Conservation (phyloP, 1,140 invertebrate species). For the Proctacanthus coquilletti region DNA sequence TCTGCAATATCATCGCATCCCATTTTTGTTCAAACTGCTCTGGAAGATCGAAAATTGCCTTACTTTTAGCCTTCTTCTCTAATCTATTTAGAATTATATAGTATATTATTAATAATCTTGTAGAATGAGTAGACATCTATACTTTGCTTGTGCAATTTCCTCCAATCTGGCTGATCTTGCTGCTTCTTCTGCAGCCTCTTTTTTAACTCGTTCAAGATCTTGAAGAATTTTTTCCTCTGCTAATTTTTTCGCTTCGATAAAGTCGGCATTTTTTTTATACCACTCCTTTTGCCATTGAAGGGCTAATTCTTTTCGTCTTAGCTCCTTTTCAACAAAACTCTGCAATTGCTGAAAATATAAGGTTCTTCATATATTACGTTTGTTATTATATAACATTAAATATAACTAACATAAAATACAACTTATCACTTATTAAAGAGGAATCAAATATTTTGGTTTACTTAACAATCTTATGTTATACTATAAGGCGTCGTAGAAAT, state of each 20-base stretch:
- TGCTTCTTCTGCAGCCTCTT: too few relatives aligned
- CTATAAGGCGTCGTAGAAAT: constrained; percentile 10
- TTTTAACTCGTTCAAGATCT: constrained; percentile 20
- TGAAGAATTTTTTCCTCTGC: constrained; percentile 17
- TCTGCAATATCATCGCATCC: constrained; percentile 24
- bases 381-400: not conserved
- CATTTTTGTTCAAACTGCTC: constrained; percentile 12
- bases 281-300: constrained; percentile 23
- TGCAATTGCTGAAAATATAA: constrained; percentile 6
- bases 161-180: too few relatives aligned
- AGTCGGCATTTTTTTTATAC: constrained; percentile 24
- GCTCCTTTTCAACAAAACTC: constrained; percentile 11
- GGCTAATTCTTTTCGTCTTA: constrained; percentile 18
- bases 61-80: constrained; percentile 8
- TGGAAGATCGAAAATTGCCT: not conserved
- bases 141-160: too few relatives aligned
- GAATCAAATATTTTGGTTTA: constrained; percentile 15
- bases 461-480: too few relatives aligned
- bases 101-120: too few relatives aligned
- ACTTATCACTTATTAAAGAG: constrained; percentile 2
- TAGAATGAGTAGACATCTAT: too few relatives aligned
- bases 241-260: constrained; percentile 23
- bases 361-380: not conserved
- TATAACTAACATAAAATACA: constrained; percentile 1
- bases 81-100: too few relatives aligned